Conservation (phyloP, 2,113 vertebrate genomes). For the Aythya baeri region DNA sequence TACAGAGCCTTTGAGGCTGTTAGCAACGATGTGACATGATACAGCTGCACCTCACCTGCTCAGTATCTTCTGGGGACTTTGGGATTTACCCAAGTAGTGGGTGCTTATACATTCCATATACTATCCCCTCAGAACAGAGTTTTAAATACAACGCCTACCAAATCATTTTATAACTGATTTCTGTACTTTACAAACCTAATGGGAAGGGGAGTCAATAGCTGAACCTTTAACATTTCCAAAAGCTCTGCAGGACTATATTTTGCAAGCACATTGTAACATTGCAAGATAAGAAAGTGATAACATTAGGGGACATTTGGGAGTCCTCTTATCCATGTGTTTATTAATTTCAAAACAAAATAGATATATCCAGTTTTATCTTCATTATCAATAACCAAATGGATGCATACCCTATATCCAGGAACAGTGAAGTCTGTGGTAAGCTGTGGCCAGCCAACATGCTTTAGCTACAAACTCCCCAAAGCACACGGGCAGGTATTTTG, state of each 20-base stretch:
- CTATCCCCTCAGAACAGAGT: not conserved
- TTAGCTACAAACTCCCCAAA: not conserved
- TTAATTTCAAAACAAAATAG: not conserved
- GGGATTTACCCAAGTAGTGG: not conserved
- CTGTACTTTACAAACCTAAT: not conserved
- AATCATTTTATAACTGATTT: not conserved
- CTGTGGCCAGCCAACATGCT: not conserved
- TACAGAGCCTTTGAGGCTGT: not conserved
- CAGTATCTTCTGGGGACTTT: not conserved
- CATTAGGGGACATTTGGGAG: not conserved
- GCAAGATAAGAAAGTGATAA: not conserved
- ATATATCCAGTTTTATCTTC: not conserved
- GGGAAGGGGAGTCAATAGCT: not conserved
- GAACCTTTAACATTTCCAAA: not conserved
- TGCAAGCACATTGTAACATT: fast-evolving
- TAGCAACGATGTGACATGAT: not conserved
- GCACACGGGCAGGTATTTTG: not conserved
- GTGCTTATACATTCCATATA: not conserved
- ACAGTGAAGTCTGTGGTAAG: not conserved
- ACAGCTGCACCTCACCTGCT: not conserved
- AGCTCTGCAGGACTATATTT: not conserved
- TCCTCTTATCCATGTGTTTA: not conserved
- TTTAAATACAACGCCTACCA: not conserved
- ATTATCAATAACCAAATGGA: not conserved
- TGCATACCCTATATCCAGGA: not conserved